Evolutionary conservation across 1,140 invertebrate genomes (phyloP).

Genomic region (Aradophagus sp.): DNA sequence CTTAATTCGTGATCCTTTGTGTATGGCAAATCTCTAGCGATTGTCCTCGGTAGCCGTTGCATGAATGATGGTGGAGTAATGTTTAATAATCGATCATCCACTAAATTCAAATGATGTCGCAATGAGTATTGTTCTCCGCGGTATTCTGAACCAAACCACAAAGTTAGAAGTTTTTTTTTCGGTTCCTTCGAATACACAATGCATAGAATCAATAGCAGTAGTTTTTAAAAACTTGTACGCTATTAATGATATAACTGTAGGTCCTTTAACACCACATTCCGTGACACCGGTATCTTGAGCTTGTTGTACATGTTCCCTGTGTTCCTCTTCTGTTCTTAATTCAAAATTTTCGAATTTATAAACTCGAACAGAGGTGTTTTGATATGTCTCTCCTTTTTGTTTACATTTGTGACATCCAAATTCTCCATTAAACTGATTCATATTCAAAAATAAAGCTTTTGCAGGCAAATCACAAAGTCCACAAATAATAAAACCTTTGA

Average conservation of each 20-base stretch:
- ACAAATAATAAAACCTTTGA: constrained; percentile 26
- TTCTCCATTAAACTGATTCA: constrained; percentile 18
- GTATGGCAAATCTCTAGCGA: constrained; percentile 15
- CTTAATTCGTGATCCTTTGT: constrained; percentile 43
- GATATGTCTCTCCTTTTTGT: constrained; percentile 5
- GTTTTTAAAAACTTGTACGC: constrained; percentile 11
- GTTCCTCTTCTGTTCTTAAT: constrained; percentile 22
- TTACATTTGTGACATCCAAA: constrained; percentile 24
- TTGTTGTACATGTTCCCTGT: constrained; percentile 8
- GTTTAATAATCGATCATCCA: not conserved
- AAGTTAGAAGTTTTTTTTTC: constrained; percentile 15
- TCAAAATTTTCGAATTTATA: constrained; percentile 10
- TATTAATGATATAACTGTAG: constrained; percentile 5
- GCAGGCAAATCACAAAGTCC: constrained; percentile 30
- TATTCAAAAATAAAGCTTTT: constrained; percentile 26
- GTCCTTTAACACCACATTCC: constrained; percentile 30
- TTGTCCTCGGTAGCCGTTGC: constrained; percentile 24
- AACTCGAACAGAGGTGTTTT: constrained; percentile 4
- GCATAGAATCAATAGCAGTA: constrained; percentile 37
- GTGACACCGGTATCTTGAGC: not conserved
- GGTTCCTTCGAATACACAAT: constrained; percentile 41
- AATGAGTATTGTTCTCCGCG: not conserved
- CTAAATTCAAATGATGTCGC: not conserved
- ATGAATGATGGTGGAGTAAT: not conserved
- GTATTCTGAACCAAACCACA: constrained; percentile 17